These are phyloP conservation scores for Helicolenus hilgendorfi DNA, from an alignment of 2,797 vertebrate species.

Conservation along the genomic window DNA sequence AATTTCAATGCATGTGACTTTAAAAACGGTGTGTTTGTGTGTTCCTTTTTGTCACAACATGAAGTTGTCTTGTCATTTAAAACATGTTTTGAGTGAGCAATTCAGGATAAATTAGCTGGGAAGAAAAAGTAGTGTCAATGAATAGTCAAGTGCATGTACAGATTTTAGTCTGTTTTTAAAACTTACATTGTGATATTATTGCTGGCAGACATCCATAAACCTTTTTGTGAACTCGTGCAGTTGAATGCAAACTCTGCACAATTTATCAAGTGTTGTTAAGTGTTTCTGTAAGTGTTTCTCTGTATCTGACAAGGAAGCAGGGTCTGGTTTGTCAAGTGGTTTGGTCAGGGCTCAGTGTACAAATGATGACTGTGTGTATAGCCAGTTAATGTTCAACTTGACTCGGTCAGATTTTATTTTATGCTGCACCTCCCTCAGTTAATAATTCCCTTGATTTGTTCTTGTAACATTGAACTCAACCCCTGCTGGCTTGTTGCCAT, in stretches of 20 bases:
- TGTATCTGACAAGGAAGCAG: not conserved
- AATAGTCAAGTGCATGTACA: not conserved
- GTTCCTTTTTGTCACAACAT: not conserved
- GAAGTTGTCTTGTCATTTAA: not conserved
- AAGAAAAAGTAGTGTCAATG: not conserved
- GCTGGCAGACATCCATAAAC: not conserved
- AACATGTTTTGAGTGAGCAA: not conserved
- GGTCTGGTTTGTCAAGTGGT: slow-evolving; percentile 25
- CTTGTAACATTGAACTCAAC: slow-evolving; percentile 65
- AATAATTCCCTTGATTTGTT: slow-evolving; percentile 62
- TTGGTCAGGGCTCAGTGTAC: slow-evolving; percentile 61
- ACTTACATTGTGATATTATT: not conserved
- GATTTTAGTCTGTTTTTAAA: not conserved
- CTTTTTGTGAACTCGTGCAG: not conserved
- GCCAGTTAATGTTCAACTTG: slow-evolving; percentile 89
- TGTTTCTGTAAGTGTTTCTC: not conserved
- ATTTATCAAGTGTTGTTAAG: not conserved
- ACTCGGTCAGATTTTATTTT: slow-evolving; percentile 54
- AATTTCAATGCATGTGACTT: too few relatives aligned
- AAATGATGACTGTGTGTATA: slow-evolving; percentile 52
- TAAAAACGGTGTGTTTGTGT: too few relatives aligned
- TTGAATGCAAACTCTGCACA: not conserved
- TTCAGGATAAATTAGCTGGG: not conserved
- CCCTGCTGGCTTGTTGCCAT: slow-evolving; percentile 38
- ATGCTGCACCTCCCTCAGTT: slow-evolving; percentile 51